A percentile compares a stretch with the other conserved stretches of the same genome.
Conservation (phyloP, 1,140 invertebrate species). For the Trichonephila inaurata region DNA sequence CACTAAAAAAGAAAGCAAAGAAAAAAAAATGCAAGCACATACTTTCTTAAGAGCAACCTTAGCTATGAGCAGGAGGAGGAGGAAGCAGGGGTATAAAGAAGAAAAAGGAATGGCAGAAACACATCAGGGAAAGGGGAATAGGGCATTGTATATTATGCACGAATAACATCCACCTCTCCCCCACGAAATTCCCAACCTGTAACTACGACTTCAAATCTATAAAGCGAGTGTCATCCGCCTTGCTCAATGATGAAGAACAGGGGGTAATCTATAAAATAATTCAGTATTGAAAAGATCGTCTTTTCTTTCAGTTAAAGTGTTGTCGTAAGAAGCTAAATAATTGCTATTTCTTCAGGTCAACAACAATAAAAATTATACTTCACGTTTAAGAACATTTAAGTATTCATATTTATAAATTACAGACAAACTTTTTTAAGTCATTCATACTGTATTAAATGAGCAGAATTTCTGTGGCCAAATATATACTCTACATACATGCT, state of each 20-base stretch:
- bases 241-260: not conserved
- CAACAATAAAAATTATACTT: no score
- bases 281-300: no score
- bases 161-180: conserved; percentile 59
- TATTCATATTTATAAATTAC: no score
- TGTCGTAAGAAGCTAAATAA: no score
- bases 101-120: conserved; percentile 63
- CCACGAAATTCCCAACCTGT: conserved; percentile 64
- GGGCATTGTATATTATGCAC: conserved; percentile 64
- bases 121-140: conserved; percentile 69
- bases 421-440: no score
- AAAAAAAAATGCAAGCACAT: conserved; percentile 44
- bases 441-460: no score
- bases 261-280: conserved; percentile 26
- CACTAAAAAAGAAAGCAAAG: conserved; percentile 37
- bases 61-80: not conserved
- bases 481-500: no score
- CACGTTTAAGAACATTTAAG: no score
- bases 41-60: conserved; percentile 54
- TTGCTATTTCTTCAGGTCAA: no score
- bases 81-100: not conserved
- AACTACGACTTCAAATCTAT: conserved; percentile 64
- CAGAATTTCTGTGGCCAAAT: no score
- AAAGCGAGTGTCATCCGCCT: conserved; percentile 55
- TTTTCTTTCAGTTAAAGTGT: no score